Evolutionary conservation across 2,113 vertebrate genomes (phyloP).

Genomic region (Marcusenius ussheri): DNA sequence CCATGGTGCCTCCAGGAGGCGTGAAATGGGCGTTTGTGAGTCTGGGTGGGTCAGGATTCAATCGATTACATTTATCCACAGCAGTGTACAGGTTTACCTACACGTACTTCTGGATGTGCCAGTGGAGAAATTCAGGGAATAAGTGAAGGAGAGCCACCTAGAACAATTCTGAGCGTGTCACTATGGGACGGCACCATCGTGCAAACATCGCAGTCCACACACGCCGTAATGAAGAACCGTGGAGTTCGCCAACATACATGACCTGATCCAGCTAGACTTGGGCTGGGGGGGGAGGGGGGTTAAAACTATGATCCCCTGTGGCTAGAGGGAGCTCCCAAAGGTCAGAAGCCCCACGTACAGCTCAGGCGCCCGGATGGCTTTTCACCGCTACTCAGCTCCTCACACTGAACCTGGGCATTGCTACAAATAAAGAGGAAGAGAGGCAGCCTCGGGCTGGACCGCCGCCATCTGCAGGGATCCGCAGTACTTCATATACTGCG

Average conservation of each 20-base stretch:
- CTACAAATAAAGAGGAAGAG: constrained; percentile 71
- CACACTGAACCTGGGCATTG: constrained; percentile 51
- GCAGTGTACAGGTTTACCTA: neutral
- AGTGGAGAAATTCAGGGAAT: neutral
- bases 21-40: neutral
- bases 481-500: constrained; percentile 17
- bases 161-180: neutral
- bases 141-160: neutral
- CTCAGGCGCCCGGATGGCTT: constrained; percentile 42
- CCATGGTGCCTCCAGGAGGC: neutral
- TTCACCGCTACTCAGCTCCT: constrained; percentile 53
- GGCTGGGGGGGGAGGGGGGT: constrained; percentile 37
- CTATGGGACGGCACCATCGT: neutral
- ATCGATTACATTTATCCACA: neutral
- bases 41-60: neutral
- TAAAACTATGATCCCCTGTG: constrained; percentile 49
- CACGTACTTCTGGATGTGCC: neutral
- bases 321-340: constrained; percentile 42
- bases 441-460: constrained; percentile 54
- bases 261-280: constrained; percentile 36
- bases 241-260: constrained; percentile 61
- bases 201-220: constrained; percentile 50
- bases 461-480: constrained; percentile 59
- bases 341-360: constrained; percentile 44
- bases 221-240: constrained; percentile 61